Evolutionary conservation across 2,888 invertebrate genomes (phyloP).

Genomic region (Apamea sordens): DNA sequence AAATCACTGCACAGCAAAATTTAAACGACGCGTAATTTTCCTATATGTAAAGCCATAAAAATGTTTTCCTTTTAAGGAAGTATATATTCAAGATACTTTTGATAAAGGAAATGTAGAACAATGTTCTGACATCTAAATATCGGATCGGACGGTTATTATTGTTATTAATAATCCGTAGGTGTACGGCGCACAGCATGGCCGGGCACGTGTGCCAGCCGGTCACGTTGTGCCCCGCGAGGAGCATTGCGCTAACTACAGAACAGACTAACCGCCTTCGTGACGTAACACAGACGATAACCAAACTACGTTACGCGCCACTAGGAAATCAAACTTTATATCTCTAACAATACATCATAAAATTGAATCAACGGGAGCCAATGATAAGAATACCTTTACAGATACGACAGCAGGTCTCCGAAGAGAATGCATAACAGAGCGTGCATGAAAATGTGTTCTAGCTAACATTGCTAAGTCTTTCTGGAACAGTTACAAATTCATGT

Average conservation of each 20-base stretch:
- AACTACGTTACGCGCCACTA: constrained; percentile 10
- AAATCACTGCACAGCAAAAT: constrained; percentile 17
- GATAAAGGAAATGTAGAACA: constrained; percentile 29
- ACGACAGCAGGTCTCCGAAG: constrained; percentile 8
- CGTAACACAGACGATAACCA: constrained; percentile 56
- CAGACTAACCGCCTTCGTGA: constrained; percentile 52
- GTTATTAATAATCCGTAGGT: constrained; percentile 46
- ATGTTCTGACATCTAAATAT: constrained; percentile 23
- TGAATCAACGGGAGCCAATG: constrained; percentile 5
- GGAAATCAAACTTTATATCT: constrained; percentile 38
- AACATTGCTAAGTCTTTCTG: constrained; percentile 35
- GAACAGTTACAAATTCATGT: constrained; percentile 27
- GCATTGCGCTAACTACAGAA: constrained; percentile 60
- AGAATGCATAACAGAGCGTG: constrained; percentile 37
- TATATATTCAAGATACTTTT: constrained; percentile 15
- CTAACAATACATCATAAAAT: constrained; percentile 31
- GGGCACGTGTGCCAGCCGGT: constrained; percentile 50
- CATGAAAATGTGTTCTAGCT: constrained; percentile 19
- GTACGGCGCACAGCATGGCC: constrained; percentile 50
- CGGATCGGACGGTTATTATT: constrained; percentile 33
- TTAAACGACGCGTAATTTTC: constrained; percentile 28
- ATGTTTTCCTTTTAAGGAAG: constrained; percentile 10
- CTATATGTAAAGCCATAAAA: constrained; percentile 11
- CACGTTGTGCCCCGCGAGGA: constrained; percentile 64
- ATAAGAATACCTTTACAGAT: constrained; percentile 39